Evolutionary conservation across 2,113 vertebrate species (phyloP).

Genomic region (Cololabis saira): DNA sequence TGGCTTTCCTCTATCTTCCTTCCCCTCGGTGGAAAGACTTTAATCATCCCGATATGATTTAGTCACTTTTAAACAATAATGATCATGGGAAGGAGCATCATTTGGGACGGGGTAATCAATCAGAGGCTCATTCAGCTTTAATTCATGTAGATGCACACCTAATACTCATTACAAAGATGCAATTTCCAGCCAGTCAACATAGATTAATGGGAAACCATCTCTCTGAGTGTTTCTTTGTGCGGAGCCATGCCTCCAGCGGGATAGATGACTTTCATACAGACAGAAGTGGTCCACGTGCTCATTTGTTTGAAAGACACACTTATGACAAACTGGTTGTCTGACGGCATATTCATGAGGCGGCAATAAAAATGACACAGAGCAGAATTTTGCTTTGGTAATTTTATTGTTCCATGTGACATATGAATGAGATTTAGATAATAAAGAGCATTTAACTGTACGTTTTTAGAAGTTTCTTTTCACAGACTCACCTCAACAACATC

Average conservation of each 20-base stretch:
- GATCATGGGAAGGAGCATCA: constrained; percentile 76
- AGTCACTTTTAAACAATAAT: constrained; percentile 84
- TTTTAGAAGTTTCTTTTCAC: background rate
- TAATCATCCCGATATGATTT: constrained; percentile 84
- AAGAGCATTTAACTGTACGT: background rate
- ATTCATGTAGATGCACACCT: constrained; percentile 89
- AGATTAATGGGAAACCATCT: constrained; percentile 83
- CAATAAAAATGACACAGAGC: constrained; percentile 54
- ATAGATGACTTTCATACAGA: constrained; percentile 82
- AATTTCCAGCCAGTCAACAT: constrained; percentile 84
- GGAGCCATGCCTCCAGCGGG: constrained; percentile 70
- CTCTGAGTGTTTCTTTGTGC: constrained; percentile 75
- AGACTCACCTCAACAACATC: background rate
- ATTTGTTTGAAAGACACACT: constrained; percentile 69
- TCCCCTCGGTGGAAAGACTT: constrained; percentile 58
- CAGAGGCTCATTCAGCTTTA: constrained; percentile 86
- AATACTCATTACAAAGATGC: constrained; percentile 89
- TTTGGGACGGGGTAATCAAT: constrained; percentile 83
- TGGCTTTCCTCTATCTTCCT: constrained; percentile 66
- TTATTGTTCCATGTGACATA: constrained; percentile 41
- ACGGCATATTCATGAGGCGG: constrained; percentile 49
- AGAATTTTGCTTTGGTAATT: constrained; percentile 38
- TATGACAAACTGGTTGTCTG: constrained; percentile 68
- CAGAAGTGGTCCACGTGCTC: constrained; percentile 49
- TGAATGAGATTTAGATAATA: constrained; percentile 11